A percentile compares a stretch with the other conserved stretches of the same genome.
Conservation (phyloP, 1,140 invertebrate species). For the Atta colombica region DNA sequence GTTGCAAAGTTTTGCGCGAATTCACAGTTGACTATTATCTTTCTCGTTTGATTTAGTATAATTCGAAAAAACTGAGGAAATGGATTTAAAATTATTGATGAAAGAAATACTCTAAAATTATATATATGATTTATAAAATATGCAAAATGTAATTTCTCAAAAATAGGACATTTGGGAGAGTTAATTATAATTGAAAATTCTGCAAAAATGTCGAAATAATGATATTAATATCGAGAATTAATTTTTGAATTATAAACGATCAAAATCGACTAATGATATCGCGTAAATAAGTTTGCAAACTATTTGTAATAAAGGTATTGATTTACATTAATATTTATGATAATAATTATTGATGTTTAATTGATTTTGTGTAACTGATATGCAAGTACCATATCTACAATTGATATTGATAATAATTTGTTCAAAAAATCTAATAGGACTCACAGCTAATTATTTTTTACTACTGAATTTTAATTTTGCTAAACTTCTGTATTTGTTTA, state of each 20-base stretch:
- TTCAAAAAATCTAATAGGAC: too few species aligned
- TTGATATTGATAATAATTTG: not conserved
- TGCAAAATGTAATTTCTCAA: not conserved
- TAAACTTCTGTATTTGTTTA: too few species aligned
- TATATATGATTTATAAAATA: not conserved
- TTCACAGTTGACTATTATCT: not conserved
- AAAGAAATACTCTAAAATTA: not conserved
- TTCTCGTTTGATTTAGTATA: not conserved
- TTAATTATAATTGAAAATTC: not conserved
- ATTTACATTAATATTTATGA: not conserved
- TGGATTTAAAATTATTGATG: not conserved
- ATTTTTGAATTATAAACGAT: not conserved
- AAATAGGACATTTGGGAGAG: not conserved
- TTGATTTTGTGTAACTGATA: not conserved
- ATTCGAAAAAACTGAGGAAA: not conserved
- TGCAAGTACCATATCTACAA: not conserved
- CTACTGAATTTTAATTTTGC: too few species aligned
- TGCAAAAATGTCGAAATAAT: not conserved
- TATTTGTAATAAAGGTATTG: not conserved
- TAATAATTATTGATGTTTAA: not conserved
- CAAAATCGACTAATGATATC: not conserved
- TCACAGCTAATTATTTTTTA: too few species aligned
- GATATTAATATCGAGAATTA: not conserved
- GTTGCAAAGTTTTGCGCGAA: conserved; percentile 2
- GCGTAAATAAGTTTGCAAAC: not conserved